Evolutionary conservation across 2,888 invertebrate genomes (phyloP), one percentile per base, ranked within the genome.

Genomic region (Ceriagrion tenellum): DNA sequence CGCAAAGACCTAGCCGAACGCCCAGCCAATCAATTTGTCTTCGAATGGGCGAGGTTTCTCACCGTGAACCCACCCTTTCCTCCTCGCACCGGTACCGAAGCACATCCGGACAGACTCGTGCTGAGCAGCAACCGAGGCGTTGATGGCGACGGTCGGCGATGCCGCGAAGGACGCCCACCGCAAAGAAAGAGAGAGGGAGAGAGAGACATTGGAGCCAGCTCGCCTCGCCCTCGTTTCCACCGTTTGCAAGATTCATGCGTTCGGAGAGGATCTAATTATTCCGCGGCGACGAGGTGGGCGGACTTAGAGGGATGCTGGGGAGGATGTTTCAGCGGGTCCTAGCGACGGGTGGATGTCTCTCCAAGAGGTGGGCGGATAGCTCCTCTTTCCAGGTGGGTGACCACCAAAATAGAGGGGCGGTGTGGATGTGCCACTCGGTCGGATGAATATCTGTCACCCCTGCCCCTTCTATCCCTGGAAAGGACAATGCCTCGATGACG

Each of bases 171-270:
- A 12, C 26, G 69, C n/a, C n/a, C n/a, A n/a, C n/a, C n/a, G n/a
- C n/a, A 56, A 16, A 12, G 56, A 56, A 56, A 56, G 56, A 56
- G 56, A 35, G 35, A 26, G 8, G 30, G 88, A n/a, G 26, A 23
- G 47, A 47, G 88, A 10, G 88, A 6, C 26, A 26, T 0, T 13
- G 88, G 40, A 13, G 81, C n/a, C 81, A 8, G 3, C n/a, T 0
- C 88, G 0, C 89, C 26, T 16, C 55, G 20, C 89, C 55, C 55
- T 47, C 89, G 20, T 20, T 47, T 35, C 88, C 88, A 0, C 88
- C 23, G 69, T 2, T n/a, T 89, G 89, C 55, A 89, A 55, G 16
- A 40, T 89, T 47, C 55, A 89, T 89, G 89, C 89, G 89, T n/a
- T 55, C 55, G n/a, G 40, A 55, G 47, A 18, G 55, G 89, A 47